Base-by-base conservation (phyloP, 2,113 vertebrate species). In the Notiomystis cincta region DNA sequence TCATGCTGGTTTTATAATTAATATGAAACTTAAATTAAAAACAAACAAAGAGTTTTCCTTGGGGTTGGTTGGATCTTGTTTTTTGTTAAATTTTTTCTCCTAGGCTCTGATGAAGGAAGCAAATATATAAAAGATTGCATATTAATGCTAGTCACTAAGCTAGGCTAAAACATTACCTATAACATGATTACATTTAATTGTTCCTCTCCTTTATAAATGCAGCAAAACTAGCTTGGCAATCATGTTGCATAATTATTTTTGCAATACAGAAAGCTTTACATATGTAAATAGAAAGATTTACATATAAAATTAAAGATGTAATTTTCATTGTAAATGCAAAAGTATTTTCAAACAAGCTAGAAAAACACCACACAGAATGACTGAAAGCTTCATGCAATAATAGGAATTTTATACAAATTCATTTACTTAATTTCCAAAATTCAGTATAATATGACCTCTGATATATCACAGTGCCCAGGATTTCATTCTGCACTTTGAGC, bases 401-500 rank as follows among this genome's bases (percentile, higher is more conserved):
- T 40, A 22, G 16, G 1, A 75, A 37, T 86, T 82, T 79, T 65
- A 35, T 17, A 25, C 2, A 44, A n/a, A 42, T 16, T 16, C 2
- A 33, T 27, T 24, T 28, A 60, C 23, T 62, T 28, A 7, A 2
- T 54, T 76, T 58, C 19, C 16, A 80, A 85, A 76, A 72, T 58
- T 8, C 45, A 48, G 14, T 47, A 10, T 50, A 25, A 4, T 30
- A 38, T 40, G 38, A 66, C 2, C 4, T 54, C 24, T 71, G 21
- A 28, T 51, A 22, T 15, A 50, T 2, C 7, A 33, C 2, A 38
- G 8, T 28, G 6, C 6, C 30, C 13, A 47, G 10, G 16, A 51
- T 85, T 87, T 79, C 18, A 5, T 60, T 67, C 40, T 64, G 16
- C 11, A 56, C 15, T 37, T 19, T 0, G 0, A 42, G 1, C 11